Conservation (phyloP, 2,797 vertebrate genomes). For the Sciurus vulgaris region DNA sequence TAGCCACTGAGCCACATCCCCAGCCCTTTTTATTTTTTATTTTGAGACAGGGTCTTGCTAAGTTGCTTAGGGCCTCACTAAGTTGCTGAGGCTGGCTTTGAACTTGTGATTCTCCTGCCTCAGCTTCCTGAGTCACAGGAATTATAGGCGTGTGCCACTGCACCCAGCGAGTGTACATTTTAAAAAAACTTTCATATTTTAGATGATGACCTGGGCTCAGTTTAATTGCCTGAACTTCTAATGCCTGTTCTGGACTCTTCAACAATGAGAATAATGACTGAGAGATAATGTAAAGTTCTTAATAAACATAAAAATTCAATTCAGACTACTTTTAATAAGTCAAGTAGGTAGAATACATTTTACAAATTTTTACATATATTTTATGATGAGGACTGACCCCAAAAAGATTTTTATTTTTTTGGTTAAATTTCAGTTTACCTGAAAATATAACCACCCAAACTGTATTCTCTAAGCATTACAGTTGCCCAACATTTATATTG, state of each 20-base stretch:
- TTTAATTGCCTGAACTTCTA: neutral
- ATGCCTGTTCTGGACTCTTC: neutral
- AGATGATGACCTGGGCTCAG: neutral
- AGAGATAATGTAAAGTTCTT: slow-evolving; percentile 49
- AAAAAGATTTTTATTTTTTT: neutral
- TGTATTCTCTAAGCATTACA: neutral
- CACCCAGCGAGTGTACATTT: neutral
- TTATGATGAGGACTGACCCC: neutral
- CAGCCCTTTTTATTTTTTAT: too few relatives aligned
- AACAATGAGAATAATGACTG: neutral
- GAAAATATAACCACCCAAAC: neutral
- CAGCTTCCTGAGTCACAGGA: too few relatives aligned
- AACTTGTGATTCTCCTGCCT: too few relatives aligned
- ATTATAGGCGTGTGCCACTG: too few relatives aligned
- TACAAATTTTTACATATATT: neutral
- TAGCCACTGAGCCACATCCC: too few relatives aligned
- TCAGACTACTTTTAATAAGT: slow-evolving; percentile 42
- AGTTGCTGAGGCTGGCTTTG: too few relatives aligned
- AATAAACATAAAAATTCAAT: slow-evolving; percentile 28
- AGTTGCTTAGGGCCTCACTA: too few relatives aligned
- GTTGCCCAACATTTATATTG: neutral
- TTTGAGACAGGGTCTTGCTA: too few relatives aligned
- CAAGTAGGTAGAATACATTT: neutral
- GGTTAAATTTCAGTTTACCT: slow-evolving; percentile 54
- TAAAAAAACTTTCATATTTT: neutral